Percentiles rank a stretch among this genome's conserved stretches.
These are phyloP conservation scores for Drosophila differens DNA, from an alignment of 2,888 invertebrate species.

Conservation along the genomic window DNA sequence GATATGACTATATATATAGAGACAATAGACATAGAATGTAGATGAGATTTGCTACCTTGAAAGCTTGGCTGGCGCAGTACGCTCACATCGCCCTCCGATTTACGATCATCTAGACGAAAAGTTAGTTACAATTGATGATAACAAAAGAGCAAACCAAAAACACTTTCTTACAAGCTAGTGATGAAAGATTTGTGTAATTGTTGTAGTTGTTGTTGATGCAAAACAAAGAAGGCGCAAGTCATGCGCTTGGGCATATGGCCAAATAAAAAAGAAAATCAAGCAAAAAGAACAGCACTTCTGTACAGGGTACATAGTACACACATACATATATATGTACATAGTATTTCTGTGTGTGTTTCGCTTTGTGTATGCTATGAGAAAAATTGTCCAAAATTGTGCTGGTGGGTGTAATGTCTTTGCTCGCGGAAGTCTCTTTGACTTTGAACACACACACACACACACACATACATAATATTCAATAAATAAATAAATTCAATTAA, in stretches of 20 bases:
- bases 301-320: constrained; percentile 19
- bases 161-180: constrained; percentile 30
- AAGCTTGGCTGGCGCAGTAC: constrained; percentile 83
- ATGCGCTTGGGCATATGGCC: constrained; percentile 73
- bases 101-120: constrained; percentile 83
- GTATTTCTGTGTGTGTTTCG: constrained; percentile 4
- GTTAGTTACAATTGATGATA: constrained; percentile 58
- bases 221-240: constrained; percentile 73
- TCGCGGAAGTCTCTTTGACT: constrained; percentile 60
- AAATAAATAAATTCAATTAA: constrained; percentile 30
- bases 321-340: neutral
- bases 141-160: constrained; percentile 5
- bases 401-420: constrained; percentile 64
- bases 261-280: constrained; percentile 57
- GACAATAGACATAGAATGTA: neutral
- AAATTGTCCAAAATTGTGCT: constrained; percentile 48
- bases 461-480: constrained; percentile 25
- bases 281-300: constrained; percentile 35
- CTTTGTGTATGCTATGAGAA: constrained; percentile 20
- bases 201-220: constrained; percentile 54
- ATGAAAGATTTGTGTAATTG: constrained; percentile 21
- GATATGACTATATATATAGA: constrained; percentile 2
- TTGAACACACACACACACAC: constrained; percentile 31
- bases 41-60: constrained; percentile 78
- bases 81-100: constrained; percentile 84